phyloP scores from a whole-genome alignment of 2,113 vertebrate species.

The Gallinago jamesoni region DNA sequence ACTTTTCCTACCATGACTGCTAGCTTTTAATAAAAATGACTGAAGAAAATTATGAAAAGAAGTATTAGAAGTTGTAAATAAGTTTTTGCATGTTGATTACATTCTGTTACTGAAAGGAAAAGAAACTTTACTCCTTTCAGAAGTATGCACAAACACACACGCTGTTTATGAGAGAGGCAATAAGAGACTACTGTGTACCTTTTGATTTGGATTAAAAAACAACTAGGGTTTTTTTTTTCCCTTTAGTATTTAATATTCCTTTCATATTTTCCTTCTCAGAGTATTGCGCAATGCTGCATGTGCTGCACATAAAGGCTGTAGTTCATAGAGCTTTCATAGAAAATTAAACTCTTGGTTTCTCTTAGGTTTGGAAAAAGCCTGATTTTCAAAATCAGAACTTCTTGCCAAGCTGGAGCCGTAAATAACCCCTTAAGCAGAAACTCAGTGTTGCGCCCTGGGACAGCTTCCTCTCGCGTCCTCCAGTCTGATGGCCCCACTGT shows the following conservation, averaged over 20 bases:
- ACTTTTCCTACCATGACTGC: neutral
- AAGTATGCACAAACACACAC: neutral
- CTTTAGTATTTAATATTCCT: neutral
- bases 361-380: neutral
- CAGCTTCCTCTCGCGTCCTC: neutral
- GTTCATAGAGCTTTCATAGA: neutral
- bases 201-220: neutral
- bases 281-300: neutral
- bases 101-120: neutral
- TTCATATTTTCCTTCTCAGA: neutral
- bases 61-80: slow-evolving; percentile 28
- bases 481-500: slow-evolving; percentile 10
- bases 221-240: neutral
- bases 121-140: neutral
- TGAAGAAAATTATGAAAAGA: slow-evolving; percentile 16
- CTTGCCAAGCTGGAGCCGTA: neutral
- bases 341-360: neutral
- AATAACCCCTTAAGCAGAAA: neutral
- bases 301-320: neutral
- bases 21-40: neutral
- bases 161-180: neutral
- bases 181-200: neutral
- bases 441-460: neutral
- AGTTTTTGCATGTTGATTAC: neutral
- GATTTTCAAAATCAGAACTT: neutral